A percentile compares a stretch with the other conserved stretches of the same genome.
These are phyloP conservation scores for Triplophysa siluroides DNA, from an alignment of 2,113 vertebrate genomes.

Conservation along the genomic window DNA sequence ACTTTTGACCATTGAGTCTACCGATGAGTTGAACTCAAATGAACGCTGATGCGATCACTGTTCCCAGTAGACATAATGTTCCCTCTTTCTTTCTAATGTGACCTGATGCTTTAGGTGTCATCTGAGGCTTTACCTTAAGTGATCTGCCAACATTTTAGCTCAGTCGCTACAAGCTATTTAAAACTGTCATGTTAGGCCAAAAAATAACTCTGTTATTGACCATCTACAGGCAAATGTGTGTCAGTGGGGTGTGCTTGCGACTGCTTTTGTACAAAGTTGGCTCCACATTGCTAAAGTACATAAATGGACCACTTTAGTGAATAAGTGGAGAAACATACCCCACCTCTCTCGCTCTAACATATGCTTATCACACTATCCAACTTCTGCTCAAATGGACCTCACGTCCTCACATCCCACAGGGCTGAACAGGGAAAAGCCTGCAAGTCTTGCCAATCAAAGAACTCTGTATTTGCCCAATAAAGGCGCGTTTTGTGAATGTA, in stretches of 20 bases:
- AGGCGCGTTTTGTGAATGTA: constrained; percentile 58
- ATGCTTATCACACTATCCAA: constrained; percentile 16
- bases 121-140: constrained; percentile 21
- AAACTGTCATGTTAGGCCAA: neutral
- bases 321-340: constrained; percentile 23
- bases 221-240: constrained; percentile 28
- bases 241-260: constrained; percentile 4
- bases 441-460: constrained; percentile 60
- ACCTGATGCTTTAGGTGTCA: neutral
- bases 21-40: too few relatives aligned
- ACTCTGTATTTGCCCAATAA: constrained; percentile 64
- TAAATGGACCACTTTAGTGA: constrained; percentile 38
- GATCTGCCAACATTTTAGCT: constrained; percentile 23
- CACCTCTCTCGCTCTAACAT: constrained; percentile 17
- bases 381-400: constrained; percentile 14
- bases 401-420: constrained; percentile 29
- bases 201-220: constrained; percentile 38
- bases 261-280: constrained; percentile 23
- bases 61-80: neutral
- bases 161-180: constrained; percentile 10
- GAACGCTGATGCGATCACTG: neutral
- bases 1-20: too few relatives aligned
- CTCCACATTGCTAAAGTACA: constrained; percentile 17
- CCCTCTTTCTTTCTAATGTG: neutral
- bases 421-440: constrained; percentile 44